Base-by-base conservation (phyloP, 2,797 vertebrate genomes). In the Streptopelia turtur region DNA sequence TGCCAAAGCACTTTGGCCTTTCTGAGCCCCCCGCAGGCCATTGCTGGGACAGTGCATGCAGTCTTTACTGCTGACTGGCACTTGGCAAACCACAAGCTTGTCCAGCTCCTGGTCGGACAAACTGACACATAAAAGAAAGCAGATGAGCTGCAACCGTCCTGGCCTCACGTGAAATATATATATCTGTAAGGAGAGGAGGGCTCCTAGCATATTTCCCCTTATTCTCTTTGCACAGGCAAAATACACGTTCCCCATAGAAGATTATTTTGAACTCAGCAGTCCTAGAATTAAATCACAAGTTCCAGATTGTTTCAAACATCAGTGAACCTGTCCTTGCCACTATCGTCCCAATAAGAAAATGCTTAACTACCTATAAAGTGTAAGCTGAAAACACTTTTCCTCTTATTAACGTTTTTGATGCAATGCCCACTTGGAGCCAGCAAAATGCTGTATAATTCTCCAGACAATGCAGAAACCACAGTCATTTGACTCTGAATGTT, bases 351-450 rank as follows among this genome's bases (percentile, higher is more conserved):
- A 9, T 49, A 91, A 95, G 76, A 83, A 95, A 92, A 83, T 57
- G 69, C 56, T 87, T 94, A 92, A 63, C 79, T 71, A 66, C 27
- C 65, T 81, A 50, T 50, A 88, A 43, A 83, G 30, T 41, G 52
- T 33, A 90, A 59, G 31, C n/a, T 78, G 72, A 64, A 91, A 91
- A 77, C 53, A 64, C 6, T 64, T 33, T 41, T n/a, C 83, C 53
- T 81, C 30, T 30, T 85, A 55, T 61, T 88, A 88, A 94, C 61
- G 79, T 94, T 95, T 96, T 96, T 97, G 95, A 83, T 74, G 53
- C 33, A 37, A 37, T 84, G 87, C 89, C 78, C 60, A 61, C 74
- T 75, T 95, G 83, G 87, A 95, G 39, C 86, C 45, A 68, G 64
- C 25, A 86, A 24, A 56, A 85, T 68, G 60, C 71, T 96, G 65